phyloP scores from a whole-genome alignment of 2,113 vertebrate species.

The Antechinus stuartii region DNA sequence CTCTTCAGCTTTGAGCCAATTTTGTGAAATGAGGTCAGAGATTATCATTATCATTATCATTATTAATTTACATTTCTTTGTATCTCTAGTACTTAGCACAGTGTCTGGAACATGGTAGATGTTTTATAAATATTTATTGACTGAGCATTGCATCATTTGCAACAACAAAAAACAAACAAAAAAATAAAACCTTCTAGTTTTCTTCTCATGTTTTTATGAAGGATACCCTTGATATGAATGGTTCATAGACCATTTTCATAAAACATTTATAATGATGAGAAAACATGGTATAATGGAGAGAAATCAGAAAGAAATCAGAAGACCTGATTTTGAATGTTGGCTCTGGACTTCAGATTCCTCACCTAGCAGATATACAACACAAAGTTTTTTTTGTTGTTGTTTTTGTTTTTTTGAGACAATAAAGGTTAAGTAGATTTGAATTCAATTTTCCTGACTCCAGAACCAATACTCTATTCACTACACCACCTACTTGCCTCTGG shows the following conservation, averaged over 20 bases:
- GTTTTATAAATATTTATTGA: background rate
- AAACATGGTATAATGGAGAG: background rate
- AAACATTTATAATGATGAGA: background rate
- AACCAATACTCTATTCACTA: background rate
- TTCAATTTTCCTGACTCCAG: background rate
- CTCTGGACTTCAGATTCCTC: background rate
- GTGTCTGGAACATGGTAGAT: background rate
- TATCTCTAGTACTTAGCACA: background rate
- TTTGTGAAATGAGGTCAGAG: background rate
- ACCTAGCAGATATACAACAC: background rate
- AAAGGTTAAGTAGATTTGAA: background rate
- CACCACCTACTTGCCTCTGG: background rate
- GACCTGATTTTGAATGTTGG: background rate
- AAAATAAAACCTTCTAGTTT: background rate
- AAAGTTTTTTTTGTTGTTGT: too few species aligned
- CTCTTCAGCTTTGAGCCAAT: background rate
- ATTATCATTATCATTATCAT: too few species aligned
- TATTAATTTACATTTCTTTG: background rate
- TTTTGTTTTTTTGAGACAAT: too few species aligned
- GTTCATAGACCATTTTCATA: background rate
- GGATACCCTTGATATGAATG: background rate
- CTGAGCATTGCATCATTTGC: background rate
- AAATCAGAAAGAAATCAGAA: background rate
- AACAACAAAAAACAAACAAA: background rate
- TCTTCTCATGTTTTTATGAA: background rate